These are phyloP conservation scores for Pluvianellus socialis DNA, from an alignment of 2,113 vertebrate species.

Conservation along the genomic window DNA sequence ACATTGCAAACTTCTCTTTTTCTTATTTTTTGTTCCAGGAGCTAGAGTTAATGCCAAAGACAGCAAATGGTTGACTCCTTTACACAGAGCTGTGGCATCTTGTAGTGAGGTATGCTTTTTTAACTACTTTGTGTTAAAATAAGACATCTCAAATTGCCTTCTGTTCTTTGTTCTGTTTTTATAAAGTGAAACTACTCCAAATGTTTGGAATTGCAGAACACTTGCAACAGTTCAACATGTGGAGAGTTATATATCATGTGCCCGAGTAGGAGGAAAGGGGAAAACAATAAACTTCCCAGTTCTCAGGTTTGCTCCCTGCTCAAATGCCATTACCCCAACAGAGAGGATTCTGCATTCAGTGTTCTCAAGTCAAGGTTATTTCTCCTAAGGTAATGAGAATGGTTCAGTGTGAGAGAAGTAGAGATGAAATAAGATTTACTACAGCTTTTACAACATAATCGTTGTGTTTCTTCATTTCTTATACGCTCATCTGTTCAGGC, in stretches of 20 bases:
- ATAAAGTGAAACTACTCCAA: not conserved
- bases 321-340: not conserved
- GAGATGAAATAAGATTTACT: not conserved
- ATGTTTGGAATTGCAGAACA: not conserved
- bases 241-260: not conserved
- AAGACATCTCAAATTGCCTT: not conserved
- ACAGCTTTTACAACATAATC: not conserved
- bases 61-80: constrained; percentile 99
- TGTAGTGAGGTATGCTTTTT: constrained; percentile 91
- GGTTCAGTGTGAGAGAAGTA: not conserved
- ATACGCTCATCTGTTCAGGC: not conserved
- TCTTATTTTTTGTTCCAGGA: constrained; percentile 81
- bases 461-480: not conserved
- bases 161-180: not conserved
- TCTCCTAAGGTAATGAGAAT: not conserved
- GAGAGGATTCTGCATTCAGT: not conserved
- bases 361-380: not conserved
- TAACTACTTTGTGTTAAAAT: not conserved
- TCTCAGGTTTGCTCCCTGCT: not conserved
- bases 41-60: constrained; percentile 99
- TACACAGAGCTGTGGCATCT: constrained; percentile 97
- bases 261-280: not conserved
- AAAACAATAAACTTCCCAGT: not conserved
- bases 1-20: not conserved
- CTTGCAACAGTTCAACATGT: not conserved